Base-by-base conservation (phyloP, 2,797 vertebrate species). In the Notamacropus eugenii region DNA sequence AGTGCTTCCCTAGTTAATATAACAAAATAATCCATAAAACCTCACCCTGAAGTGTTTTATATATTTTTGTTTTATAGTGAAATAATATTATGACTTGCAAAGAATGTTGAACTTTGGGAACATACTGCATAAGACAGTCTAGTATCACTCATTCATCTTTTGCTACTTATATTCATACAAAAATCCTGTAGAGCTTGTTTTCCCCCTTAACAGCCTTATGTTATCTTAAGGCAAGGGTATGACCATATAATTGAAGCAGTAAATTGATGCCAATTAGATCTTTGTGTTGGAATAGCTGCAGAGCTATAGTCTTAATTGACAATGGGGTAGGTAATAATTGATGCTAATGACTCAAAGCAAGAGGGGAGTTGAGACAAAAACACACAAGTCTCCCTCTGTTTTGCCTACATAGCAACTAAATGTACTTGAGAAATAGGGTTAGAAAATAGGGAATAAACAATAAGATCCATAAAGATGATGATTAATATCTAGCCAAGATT, bases 211-310 rank as follows among this genome's bases (percentile, higher is more conserved):
- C 22, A 94, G 93, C 50, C 94, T 94, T 90, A 62, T 91, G 91
- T 95, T 94, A 97, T 95, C 97, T 97, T 82, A 52, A 98, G 97
- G 97, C 97, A 93, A 98, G 54, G 74, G 58, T 97, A 97, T 97
- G 97, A 90, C 96, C 98, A 98, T 92, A 27, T 96, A 97, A 98
- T 97, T 98, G 98, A 93, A 96, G 94, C 94, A 94, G 95, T 97
- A 98, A 98, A 98, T 97, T 97, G 97, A 97, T 97, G 96, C 96
- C 98, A 98, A 97, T 98, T 97, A 98, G 97, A 96, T 74, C 94
- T 96, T 97, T 97, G 96, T 94, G 95, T 94, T 67, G 96, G 96
- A 98, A 97, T 93, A 98, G 94, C 97, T 96, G 96, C 95, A 94
- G 74, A 97, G 94, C 56, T 95, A 96, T 97, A 96, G 94, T 67